A percentile compares a stretch with the other conserved stretches of the same genome.
Evolutionary conservation across 2,113 vertebrate species (phyloP).

Genomic region (Bos javanicus): DNA sequence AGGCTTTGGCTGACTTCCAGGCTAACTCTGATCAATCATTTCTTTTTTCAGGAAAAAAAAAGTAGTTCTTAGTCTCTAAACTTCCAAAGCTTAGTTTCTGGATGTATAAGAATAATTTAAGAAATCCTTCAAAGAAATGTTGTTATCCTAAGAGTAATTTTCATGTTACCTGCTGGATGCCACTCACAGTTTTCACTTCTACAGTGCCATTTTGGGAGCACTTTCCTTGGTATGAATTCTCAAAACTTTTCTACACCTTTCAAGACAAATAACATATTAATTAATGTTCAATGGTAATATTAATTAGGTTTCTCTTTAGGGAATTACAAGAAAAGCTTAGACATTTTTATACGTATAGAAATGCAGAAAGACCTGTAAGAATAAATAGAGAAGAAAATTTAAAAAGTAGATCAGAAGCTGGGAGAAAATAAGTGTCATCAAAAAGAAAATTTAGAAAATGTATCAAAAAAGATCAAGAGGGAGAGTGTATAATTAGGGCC

Average conservation of each 20-base stretch:
- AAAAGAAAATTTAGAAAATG: neutral
- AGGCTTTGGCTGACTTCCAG: neutral
- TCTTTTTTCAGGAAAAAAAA: neutral
- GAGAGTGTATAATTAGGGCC: neutral
- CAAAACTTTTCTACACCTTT: neutral
- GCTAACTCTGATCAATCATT: neutral
- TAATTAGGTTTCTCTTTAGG: neutral
- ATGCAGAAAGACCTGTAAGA: neutral
- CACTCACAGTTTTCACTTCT: neutral
- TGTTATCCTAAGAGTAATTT: slow-evolving; percentile 17
- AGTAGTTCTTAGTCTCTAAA: neutral
- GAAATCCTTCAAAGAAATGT: neutral
- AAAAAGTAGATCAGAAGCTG: neutral
- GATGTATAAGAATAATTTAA: neutral
- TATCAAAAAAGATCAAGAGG: neutral
- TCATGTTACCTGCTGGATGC: neutral
- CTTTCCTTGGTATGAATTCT: neutral
- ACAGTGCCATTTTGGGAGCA: neutral
- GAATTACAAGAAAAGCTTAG: neutral
- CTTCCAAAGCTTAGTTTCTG: neutral
- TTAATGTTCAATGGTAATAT: neutral
- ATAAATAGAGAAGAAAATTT: neutral
- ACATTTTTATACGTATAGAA: neutral
- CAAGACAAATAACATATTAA: neutral
- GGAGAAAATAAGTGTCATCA: neutral